Base-by-base conservation (phyloP, 2,888 invertebrate species). In the Lasioglossum figueresi region DNA sequence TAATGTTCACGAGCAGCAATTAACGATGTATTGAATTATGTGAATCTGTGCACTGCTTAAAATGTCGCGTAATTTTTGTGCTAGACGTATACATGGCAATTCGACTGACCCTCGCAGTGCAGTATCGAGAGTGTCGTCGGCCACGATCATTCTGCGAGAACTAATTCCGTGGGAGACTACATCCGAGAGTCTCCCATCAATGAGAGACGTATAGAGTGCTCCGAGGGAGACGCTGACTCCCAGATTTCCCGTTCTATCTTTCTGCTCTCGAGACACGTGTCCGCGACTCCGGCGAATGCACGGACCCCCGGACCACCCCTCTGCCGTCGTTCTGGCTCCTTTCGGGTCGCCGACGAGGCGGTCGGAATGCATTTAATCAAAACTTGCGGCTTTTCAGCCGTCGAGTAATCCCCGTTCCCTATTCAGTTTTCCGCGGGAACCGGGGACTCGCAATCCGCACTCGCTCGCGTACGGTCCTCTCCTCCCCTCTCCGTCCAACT, bases 311-410 rank as follows among this genome's bases (percentile, higher is more conserved):
- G 6, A 1, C 31, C 31, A 2, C 19, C 34, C 16, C 34, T 5
- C 34, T 8, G 16, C 27, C 66, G 16, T 34, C 31, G 66, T 79
- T 84, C 81, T 76, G 23, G 10, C 82, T 63, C 45, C 43, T 37
- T 34, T 34, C 85, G 77, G 72, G 77, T 76, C 82, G 83, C 75
- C 79, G 59, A 37, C 43, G 79, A 56, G 27, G 72, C 71, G 56
- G 80, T 68, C 74, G 84, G 87, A 87, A 87, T 89, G 90, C 89
- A 89, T 93, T 93, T 93, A 92, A 93, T 93, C 92, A 90, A 93
- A 92, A 92, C 89, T 93, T 92, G 90, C 78, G 89, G 89, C 87
- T 91, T 89, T 83, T 76, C 81, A 85, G 75, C 74, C 85, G 71
- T 79, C 77, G 52, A 45, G 78, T 74, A 72, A 63, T 45, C 56